Conservation (phyloP, 2,888 invertebrate species). For the Stenolophus ochropezus region DNA sequence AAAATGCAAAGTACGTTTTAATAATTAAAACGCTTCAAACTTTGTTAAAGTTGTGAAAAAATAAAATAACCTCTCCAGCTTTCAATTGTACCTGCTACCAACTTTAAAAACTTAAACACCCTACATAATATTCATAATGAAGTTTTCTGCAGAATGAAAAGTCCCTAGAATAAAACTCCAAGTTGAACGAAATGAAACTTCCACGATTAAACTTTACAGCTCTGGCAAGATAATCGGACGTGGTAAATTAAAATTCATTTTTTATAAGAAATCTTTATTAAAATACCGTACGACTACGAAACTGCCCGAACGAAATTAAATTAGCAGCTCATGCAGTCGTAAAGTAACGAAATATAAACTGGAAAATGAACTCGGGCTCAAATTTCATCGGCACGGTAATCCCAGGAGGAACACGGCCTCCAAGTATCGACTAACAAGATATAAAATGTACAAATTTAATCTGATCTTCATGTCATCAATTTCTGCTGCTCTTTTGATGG, state of each 20-base stretch:
- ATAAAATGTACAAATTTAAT: no score
- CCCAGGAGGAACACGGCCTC: no score
- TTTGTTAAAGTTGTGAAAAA: not conserved
- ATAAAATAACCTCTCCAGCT: not conserved
- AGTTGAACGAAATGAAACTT: not conserved
- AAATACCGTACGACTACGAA: not conserved
- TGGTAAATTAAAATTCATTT: conserved; percentile 39
- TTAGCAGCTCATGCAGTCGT: not conserved
- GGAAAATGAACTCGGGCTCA: no score
- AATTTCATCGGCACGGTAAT: no score
- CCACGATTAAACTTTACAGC: not conserved
- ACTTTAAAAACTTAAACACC: conserved; percentile 20
- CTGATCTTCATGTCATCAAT: no score
- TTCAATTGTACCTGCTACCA: not conserved
- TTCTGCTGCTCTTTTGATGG: no score
- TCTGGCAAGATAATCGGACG: not conserved
- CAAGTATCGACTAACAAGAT: no score
- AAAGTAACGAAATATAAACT: not conserved
- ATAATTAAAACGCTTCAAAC: not conserved
- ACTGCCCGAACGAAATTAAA: not conserved
- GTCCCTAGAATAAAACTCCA: not conserved
- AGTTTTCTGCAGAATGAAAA: conserved; percentile 6
- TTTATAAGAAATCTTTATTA: conserved; percentile 38
- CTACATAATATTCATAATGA: conserved; percentile 35
- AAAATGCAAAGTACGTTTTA: not conserved